A percentile compares a stretch with the other conserved stretches of the same genome.
Conservation (phyloP, 2,888 invertebrate species). For the Leptinotarsa tumamoca region DNA sequence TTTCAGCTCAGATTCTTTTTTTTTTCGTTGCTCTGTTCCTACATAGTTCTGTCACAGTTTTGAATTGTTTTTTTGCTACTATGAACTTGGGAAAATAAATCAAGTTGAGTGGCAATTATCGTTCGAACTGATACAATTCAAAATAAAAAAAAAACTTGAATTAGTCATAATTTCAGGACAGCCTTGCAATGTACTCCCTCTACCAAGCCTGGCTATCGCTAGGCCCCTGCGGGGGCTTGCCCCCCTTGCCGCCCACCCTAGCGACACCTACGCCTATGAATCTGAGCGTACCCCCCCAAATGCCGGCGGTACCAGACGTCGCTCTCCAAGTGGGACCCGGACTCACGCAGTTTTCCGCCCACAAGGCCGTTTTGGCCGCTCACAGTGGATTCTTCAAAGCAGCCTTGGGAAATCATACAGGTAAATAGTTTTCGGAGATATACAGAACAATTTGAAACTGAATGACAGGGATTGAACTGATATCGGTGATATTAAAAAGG, state of each 20-base stretch:
- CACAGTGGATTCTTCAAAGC: conserved; percentile 81
- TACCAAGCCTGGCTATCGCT: conserved; percentile 67
- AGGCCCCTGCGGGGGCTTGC: conserved; percentile 56
- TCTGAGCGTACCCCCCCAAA: conserved; percentile 48
- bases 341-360: conserved; percentile 76
- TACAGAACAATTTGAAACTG: too few species aligned
- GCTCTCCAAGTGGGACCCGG: conserved; percentile 74
- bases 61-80: too few species aligned
- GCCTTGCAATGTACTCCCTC: conserved; percentile 64
- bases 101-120: too few species aligned
- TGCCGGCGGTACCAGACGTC: conserved; percentile 69
- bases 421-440: conserved; percentile 46
- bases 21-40: too few species aligned
- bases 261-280: conserved; percentile 53
- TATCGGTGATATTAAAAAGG: too few species aligned
- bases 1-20: too few species aligned
- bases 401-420: conserved; percentile 67
- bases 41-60: too few species aligned
- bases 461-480: too few species aligned
- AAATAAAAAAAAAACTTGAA: neutral
- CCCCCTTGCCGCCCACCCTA: conserved; percentile 45
- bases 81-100: too few species aligned
- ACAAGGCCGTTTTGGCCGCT: conserved; percentile 73
- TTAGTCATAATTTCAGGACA: neutral
- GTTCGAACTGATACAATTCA: too few species aligned